Conservation (phyloP, 1,140 invertebrate genomes). For the Aleiodes sp. region DNA sequence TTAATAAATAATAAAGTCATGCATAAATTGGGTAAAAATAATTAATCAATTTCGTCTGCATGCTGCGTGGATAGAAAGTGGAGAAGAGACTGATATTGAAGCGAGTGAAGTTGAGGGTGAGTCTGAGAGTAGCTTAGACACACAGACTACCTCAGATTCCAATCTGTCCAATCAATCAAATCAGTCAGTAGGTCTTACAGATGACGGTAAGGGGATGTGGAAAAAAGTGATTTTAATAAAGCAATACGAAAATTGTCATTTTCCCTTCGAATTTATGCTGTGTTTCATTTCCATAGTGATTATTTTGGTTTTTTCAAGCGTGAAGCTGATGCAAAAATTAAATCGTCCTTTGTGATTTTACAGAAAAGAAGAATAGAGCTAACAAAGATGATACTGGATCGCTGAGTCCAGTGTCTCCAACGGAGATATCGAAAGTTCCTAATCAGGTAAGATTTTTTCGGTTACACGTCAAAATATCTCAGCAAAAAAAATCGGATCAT, state of each 20-base stretch:
- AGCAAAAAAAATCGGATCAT: too few relatives aligned
- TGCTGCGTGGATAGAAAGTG: constrained; percentile 66
- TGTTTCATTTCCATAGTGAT: constrained; percentile 19
- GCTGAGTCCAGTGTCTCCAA: constrained; percentile 58
- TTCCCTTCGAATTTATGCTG: background rate
- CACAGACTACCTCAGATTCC: constrained; percentile 62
- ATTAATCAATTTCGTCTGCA: constrained; percentile 39
- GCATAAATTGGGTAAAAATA: constrained; percentile 20
- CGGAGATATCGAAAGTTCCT: constrained; percentile 67
- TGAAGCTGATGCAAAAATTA: constrained; percentile 18
- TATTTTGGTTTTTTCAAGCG: background rate
- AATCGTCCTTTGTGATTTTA: constrained; percentile 49
- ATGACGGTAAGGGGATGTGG: constrained; percentile 58
- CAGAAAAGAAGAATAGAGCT: constrained; percentile 74
- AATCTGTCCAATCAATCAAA: constrained; percentile 62
- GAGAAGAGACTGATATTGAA: constrained; percentile 63
- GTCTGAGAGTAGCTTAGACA: constrained; percentile 67
- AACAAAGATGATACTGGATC: constrained; percentile 67
- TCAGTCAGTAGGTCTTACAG: constrained; percentile 63
- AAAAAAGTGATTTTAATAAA: background rate
- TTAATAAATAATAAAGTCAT: background rate
- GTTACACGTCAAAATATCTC: too few relatives aligned
- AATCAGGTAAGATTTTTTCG: constrained; percentile 56
- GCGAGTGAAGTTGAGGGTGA: constrained; percentile 65
- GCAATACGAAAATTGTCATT: background rate